Conservation (phyloP, 2,113 vertebrate species). For the Ceratotherium simum region DNA sequence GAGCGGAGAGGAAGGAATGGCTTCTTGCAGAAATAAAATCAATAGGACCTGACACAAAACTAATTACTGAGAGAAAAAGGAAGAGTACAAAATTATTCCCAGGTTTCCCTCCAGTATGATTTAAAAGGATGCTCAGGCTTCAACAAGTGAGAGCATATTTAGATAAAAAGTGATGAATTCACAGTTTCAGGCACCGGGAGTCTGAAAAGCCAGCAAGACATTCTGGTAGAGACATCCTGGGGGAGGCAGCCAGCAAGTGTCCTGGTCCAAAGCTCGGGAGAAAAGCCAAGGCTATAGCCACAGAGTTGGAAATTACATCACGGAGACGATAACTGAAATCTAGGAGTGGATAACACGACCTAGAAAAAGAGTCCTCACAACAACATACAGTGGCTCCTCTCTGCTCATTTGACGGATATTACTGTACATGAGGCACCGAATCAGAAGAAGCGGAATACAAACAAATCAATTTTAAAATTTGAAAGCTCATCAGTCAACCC, state of each 20-base stretch:
- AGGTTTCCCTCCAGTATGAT: not conserved
- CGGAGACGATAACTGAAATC: not conserved
- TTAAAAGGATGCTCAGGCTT: not conserved
- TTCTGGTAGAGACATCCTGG: not conserved
- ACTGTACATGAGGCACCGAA: not conserved
- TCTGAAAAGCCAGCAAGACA: not conserved
- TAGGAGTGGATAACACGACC: not conserved
- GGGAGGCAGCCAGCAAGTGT: not conserved
- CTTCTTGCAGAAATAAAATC: conserved; percentile 16
- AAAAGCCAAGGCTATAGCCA: not conserved
- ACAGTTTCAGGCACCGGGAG: not conserved
- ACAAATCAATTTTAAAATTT: conserved; percentile 1
- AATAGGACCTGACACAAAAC: not conserved
- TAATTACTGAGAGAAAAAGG: not conserved
- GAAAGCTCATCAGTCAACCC: not conserved
- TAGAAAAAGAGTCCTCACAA: conserved; percentile 11
- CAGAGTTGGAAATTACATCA: not conserved
- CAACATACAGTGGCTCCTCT: not conserved
- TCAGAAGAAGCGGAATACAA: not conserved
- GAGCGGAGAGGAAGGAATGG: not conserved
- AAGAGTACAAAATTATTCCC: not conserved
- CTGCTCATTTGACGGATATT: not conserved
- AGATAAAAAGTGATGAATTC: not conserved
- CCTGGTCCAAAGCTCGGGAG: not conserved
- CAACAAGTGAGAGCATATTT: not conserved